A percentile compares a stretch with the other conserved stretches of the same genome.
Conservation (phyloP, 2,888 invertebrate species). For the Melieria omissa region DNA sequence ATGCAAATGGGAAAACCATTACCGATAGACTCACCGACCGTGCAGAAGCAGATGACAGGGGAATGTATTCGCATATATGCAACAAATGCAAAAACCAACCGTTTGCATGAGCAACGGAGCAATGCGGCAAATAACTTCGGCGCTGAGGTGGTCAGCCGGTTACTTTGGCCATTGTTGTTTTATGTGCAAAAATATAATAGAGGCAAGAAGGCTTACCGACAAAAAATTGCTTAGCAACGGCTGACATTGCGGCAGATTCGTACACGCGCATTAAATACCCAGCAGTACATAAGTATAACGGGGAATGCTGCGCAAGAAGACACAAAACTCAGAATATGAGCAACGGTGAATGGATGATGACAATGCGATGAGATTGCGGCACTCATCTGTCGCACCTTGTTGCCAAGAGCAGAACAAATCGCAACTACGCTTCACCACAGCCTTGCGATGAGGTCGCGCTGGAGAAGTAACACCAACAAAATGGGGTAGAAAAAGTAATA, state of each 20-base stretch:
- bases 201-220: not conserved
- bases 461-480: not conserved
- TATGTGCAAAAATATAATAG: not conserved
- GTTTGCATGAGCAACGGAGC: too few relatives aligned
- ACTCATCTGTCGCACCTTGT: slow-evolving; percentile 32
- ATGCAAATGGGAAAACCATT: too few relatives aligned
- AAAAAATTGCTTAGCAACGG: not conserved
- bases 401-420: slow-evolving; percentile 22
- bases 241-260: slow-evolving; percentile 1
- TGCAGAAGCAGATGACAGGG: too few relatives aligned
- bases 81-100: too few relatives aligned
- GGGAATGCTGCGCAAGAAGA: slow-evolving; percentile 17
- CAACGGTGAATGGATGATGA: not conserved
- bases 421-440: not conserved
- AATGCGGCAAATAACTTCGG: too few relatives aligned
- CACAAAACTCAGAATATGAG: not conserved
- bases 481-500: not conserved
- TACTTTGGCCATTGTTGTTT: not conserved
- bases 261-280: not conserved
- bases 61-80: too few relatives aligned
- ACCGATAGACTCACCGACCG: too few relatives aligned
- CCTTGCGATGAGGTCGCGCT: not conserved
- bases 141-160: too few relatives aligned
- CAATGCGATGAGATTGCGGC: not conserved
- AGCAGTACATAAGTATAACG: slow-evolving; percentile 1